Conservation (phyloP, 2,888 invertebrate genomes). For the Brassicogethes aeneus region DNA sequence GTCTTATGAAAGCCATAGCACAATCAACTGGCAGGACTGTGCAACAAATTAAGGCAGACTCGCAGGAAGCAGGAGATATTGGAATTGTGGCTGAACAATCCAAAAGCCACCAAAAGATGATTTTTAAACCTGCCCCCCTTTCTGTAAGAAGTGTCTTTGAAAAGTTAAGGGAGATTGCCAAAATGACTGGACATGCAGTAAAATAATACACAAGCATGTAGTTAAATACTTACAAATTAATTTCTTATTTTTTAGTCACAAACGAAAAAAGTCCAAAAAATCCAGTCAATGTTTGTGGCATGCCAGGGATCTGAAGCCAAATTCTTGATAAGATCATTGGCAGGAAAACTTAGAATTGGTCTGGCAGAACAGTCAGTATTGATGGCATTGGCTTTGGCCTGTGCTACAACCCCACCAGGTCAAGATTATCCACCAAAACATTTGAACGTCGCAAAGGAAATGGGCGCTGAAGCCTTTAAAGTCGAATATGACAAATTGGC, state of each 20-base stretch:
- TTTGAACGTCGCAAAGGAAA: conserved; percentile 53
- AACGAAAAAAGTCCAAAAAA: conserved; percentile 82
- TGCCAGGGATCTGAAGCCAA: conserved; percentile 82
- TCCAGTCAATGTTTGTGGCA: conserved; percentile 87
- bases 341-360: conserved; percentile 92
- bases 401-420: conserved; percentile 67
- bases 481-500: conserved; percentile 63
- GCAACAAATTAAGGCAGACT: conserved; percentile 71
- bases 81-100: conserved; percentile 85
- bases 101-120: conserved; percentile 74
- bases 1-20: conserved; percentile 89
- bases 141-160: conserved; percentile 66
- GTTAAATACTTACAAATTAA: conserved; percentile 1
- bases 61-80: conserved; percentile 71
- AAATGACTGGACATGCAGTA: conserved; percentile 70
- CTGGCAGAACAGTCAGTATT: conserved; percentile 94
- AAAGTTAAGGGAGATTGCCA: conserved; percentile 79
- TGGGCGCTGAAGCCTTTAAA: conserved; percentile 63
- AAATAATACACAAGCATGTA: conserved; percentile 30
- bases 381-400: conserved; percentile 80
- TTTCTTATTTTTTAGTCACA: conserved; percentile 47
- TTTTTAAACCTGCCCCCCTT: conserved; percentile 77
- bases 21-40: conserved; percentile 79
- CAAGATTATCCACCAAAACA: conserved; percentile 54
- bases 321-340: conserved; percentile 80